phyloP scores from a whole-genome alignment of 1,140 invertebrate genomes.

The Heterodera schachtii region DNA sequence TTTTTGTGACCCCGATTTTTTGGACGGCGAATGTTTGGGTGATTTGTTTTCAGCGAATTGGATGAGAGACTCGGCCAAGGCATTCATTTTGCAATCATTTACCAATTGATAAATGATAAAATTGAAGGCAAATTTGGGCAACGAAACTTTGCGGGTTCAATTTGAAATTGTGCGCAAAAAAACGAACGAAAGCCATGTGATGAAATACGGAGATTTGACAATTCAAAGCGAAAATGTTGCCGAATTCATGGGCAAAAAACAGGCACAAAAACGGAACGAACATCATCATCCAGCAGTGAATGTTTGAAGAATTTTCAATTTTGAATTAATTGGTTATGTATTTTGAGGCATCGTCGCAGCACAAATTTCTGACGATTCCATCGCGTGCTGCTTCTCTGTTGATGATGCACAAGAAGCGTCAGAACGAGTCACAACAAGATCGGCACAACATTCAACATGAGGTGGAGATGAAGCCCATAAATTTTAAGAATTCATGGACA shows the following conservation, averaged over 20 bases:
- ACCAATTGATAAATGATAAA: conserved; percentile 2
- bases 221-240: conserved; percentile 59
- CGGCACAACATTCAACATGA: not conserved
- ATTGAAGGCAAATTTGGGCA: conserved; percentile 68
- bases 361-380: conserved; percentile 37
- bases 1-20: conserved; percentile 60
- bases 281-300: not conserved
- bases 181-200: conserved; percentile 72
- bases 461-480: not conserved
- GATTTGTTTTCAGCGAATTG: conserved; percentile 71
- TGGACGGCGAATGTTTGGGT: conserved; percentile 56
- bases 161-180: conserved; percentile 71
- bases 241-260: conserved; percentile 63
- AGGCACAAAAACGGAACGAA: conserved; percentile 12
- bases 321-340: not conserved
- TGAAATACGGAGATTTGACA: conserved; percentile 71
- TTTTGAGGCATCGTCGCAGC: not conserved
- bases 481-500: too few species aligned
- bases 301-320: conserved; percentile 17
- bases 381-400: conserved; percentile 45
- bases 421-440: not conserved
- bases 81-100: conserved; percentile 45
- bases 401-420: conserved; percentile 4
- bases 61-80: conserved; percentile 74
- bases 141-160: conserved; percentile 71